A percentile compares a stretch with the other conserved stretches of the same genome.
phyloP scores from a whole-genome alignment of 2,888 invertebrate genomes.

The Drosophila paranaensis region DNA sequence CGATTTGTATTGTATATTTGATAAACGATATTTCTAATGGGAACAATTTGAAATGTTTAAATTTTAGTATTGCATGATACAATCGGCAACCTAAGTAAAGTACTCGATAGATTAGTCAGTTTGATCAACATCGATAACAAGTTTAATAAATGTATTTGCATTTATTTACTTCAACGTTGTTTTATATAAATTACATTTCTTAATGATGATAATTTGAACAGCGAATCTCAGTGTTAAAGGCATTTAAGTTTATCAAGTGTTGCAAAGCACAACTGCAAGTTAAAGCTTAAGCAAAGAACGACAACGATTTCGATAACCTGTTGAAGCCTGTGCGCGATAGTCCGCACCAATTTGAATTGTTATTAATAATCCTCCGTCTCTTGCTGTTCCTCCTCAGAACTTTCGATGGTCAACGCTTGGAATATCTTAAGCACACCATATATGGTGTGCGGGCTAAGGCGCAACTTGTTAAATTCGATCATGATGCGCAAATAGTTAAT shows the following conservation, averaged over 20 bases:
- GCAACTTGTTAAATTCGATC: conserved; percentile 80
- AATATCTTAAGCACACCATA: conserved; percentile 80
- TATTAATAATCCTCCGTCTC: background rate
- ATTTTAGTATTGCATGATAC: background rate
- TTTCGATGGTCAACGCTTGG: conserved; percentile 50
- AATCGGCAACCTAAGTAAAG: too few species aligned
- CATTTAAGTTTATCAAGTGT: background rate
- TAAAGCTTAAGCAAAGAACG: background rate
- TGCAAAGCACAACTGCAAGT: background rate
- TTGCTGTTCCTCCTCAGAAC: background rate
- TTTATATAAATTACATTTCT: conserved; percentile 18
- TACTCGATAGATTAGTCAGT: background rate
- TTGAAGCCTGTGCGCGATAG: background rate
- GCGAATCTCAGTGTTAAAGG: conserved; percentile 27
- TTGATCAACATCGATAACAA: background rate
- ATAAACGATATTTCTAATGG: conserved; percentile 23
- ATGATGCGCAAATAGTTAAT: conserved; percentile 81
- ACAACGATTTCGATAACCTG: background rate
- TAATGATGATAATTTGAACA: conserved; percentile 27
- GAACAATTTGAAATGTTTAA: conserved; percentile 14
- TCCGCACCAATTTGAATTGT: background rate
- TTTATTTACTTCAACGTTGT: background rate
- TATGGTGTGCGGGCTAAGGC: conserved; percentile 78
- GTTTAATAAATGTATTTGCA: background rate
- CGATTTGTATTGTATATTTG: background rate